Evolutionary conservation across 1,140 invertebrate species (phyloP), one percentile per base, ranked within the genome.

Genomic region (Zophobas atratus): DNA sequence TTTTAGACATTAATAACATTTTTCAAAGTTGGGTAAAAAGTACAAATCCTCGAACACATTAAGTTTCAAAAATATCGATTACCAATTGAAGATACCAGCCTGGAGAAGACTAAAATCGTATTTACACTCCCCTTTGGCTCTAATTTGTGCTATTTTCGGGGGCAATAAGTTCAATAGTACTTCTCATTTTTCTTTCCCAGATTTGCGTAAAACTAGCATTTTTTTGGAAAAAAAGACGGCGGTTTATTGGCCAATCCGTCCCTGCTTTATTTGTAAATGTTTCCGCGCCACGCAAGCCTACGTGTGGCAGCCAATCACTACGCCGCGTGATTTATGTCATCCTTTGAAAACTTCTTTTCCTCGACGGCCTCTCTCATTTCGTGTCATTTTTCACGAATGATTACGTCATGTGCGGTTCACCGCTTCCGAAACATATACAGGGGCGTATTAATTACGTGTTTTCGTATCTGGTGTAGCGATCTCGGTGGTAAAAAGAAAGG

Each of bases 251-350:
- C 49, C 55, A 70, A 77, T 77, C 57, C 76, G 76, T 63, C 76
- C 57, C 76, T 77, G 76, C 71, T 71, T 77, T 71, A 60, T 77
- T 70, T 71, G 76, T 67, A 77, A 77, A 77, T 77, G 76, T 70
- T 48, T 70, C 53, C 63, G 51, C 70, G 56, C 76, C 76, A 77
- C 76, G 76, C 76, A 77, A 77, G 53, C 43, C 76, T 71, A 77
- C 76, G 76, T 77, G 76, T 77, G 76, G 76, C 76, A 77, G 63
- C 76, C 76, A 77, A 77, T 77, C 76, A 72, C 76, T 70, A 77
- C 70, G 39, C 48, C 70, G 56, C 49, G 67, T 77, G 76, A 77
- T 77, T 77, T 77, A 77, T 77, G 53, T 56, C 56, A 57, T 71
- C 57, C 75, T 76, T 76, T 76, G 75, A 76, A 76, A 76, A 76